A percentile compares a stretch with the other conserved stretches of the same genome.
Conservation (phyloP, 2,888 invertebrate genomes). For the Eremobia ochroleuca region DNA sequence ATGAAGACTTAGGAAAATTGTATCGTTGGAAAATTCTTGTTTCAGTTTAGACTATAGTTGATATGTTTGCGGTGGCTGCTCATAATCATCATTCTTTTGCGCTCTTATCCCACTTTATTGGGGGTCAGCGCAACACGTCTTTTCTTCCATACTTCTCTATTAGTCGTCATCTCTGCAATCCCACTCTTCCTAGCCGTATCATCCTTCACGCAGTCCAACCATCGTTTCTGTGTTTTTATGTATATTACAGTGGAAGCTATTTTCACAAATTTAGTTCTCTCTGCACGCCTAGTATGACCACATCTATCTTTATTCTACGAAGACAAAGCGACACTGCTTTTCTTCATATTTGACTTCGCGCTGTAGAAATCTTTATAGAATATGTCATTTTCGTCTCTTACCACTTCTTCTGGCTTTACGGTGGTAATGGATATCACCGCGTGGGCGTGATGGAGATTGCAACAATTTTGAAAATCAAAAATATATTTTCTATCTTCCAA, state of each 20-base stretch:
- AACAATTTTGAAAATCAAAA: background rate
- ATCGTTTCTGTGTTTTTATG: background rate
- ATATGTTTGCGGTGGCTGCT: background rate
- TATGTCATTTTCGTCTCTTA: background rate
- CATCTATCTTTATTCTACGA: background rate
- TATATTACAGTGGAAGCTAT: background rate
- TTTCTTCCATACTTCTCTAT: background rate
- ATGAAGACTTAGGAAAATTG: constrained; percentile 28
- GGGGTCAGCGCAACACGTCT: background rate
- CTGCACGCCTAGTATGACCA: background rate
- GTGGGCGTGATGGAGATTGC: background rate
- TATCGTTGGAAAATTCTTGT: background rate
- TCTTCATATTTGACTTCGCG: background rate
- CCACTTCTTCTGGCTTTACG: no score
- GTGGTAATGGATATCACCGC: no score
- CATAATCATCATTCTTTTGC: no score
- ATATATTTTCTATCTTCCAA: no score
- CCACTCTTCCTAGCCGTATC: no score
- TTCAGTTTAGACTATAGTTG: background rate
- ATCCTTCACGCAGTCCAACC: background rate
- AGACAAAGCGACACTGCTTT: no score
- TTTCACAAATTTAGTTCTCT: background rate
- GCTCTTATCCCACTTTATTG: background rate
- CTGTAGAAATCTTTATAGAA: background rate
- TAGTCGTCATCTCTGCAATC: background rate